Base-by-base conservation (phyloP, 23 tunicate genomes). In the Trididemnum miniatum region DNA sequence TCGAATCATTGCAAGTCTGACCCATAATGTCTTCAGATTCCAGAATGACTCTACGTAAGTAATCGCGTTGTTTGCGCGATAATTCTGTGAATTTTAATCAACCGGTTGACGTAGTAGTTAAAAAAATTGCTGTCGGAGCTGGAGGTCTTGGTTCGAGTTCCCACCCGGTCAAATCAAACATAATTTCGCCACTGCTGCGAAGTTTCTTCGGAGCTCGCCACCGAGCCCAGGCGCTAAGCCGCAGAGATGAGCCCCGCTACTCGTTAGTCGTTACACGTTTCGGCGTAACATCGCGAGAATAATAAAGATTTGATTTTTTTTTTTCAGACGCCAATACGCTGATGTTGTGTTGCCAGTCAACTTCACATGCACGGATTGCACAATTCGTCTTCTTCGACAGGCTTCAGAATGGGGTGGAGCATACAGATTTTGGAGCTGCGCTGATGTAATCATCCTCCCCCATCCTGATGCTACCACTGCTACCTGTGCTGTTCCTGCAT, bases 341-440 rank as follows among this genome's bases (percentile, higher is more conserved):
- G 90, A 86, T 36, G 84, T 86, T 35, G 84, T 86, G 25, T 36
- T 86, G 30, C 90, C 90, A 9, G 63, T 86, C 4, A 65, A 65
- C 52, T 49, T 59, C 64, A 83, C 85, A 9, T 91, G 97, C 62
- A 81, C 80, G 0, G 35, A 86, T 22, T 91, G 97, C 63, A 54
- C 85, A 0, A 54, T 91, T 4, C 83, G 97, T 20, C 65, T 91
- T 37, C 71, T 86, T 1, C 83, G 90, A 18, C 97, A 91, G 66
- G 97, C 97, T 18, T 89, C 91, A 3, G 97, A 91, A 60, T 91
- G 97, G 97, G 36, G 83, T 25, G 20, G 52, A 0, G 81, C 80
- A 27, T 91, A 91, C 69, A 65, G 81, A 29, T 91, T 91, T 54
- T 91, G 97, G 97, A 91, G 97, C 51, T 91, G 97, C 79, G 90